Percentiles rank a stretch among this genome's conserved stretches.
These are phyloP conservation scores for Pseudopodoces humilis DNA, from an alignment of 2,113 vertebrate genomes.

Conservation along the genomic window DNA sequence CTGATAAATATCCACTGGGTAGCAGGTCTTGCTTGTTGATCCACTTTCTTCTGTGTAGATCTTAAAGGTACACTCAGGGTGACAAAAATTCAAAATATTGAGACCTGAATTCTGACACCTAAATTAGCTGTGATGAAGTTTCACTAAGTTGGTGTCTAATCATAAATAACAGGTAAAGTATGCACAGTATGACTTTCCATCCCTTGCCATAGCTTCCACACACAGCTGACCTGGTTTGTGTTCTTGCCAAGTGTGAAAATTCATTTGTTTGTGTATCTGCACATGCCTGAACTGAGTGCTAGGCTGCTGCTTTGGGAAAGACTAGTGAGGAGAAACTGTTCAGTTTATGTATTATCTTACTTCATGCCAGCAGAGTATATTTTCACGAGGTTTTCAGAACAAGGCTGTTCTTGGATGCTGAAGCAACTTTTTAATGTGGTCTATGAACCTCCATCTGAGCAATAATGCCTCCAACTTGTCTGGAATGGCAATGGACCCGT, in stretches of 20 bases:
- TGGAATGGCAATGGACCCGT: not conserved
- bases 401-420: not conserved
- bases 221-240: not conserved
- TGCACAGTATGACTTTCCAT: not conserved
- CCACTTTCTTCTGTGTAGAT: not conserved
- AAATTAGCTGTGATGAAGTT: not conserved
- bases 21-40: not conserved
- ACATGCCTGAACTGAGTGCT: not conserved
- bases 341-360: not conserved
- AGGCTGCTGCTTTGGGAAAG: not conserved
- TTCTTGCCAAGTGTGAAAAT: not conserved
- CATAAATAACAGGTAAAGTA: not conserved
- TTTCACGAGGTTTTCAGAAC: not conserved
- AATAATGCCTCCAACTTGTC: not conserved
- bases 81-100: not conserved
- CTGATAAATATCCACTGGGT: not conserved
- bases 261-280: not conserved
- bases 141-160: not conserved
- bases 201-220: accelerated
- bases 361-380: not conserved
- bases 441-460: not conserved
- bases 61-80: not conserved
- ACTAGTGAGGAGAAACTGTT: not conserved
- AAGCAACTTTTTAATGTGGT: not conserved
- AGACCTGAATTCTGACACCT: not conserved